Conservation (phyloP, 53 echinoderm and acorn worm species). For the Luidia sarsii region DNA sequence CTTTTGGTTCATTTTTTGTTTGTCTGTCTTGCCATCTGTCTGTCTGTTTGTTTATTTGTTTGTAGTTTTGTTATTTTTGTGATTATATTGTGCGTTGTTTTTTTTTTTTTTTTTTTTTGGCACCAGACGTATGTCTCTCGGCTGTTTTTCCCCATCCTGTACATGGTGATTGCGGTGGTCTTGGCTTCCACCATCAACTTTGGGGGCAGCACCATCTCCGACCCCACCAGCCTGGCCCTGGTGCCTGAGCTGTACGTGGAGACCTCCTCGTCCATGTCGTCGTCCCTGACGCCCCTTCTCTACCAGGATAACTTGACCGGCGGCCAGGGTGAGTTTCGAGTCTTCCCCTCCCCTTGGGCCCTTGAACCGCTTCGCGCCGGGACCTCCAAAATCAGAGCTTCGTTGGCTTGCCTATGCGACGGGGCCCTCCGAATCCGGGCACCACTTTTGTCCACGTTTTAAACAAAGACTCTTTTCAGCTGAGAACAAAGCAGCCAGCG, state of each 20-base stretch:
- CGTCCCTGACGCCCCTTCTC: conserved; percentile 18
- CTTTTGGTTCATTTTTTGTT: no score
- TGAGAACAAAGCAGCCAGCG: no score
- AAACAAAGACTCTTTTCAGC: no score
- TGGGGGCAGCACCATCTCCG: background rate
- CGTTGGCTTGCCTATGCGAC: no score
- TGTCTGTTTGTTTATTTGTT: no score
- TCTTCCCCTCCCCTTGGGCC: background rate
- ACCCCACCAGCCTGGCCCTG: conserved; percentile 17
- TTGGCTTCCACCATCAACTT: conserved; percentile 24
- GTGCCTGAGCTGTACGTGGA: conserved; percentile 50
- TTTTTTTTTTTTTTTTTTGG: background rate
- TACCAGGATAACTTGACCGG: conserved; percentile 58
- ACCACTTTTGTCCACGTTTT: no score
- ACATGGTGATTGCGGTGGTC: conserved; percentile 52
- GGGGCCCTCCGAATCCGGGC: no score
- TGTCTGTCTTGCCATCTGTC: no score
- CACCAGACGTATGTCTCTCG: conserved; percentile 63
- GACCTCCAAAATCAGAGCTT: no score
- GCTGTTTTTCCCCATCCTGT: conserved; percentile 46
- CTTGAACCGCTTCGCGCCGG: no score
- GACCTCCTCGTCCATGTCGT: background rate
- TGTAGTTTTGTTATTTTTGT: no score
- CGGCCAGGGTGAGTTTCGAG: conserved; percentile 26
- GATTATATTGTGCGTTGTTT: background rate